phyloP scores from a whole-genome alignment of 2,113 vertebrate genomes.

The Artemisiospiza belli region DNA sequence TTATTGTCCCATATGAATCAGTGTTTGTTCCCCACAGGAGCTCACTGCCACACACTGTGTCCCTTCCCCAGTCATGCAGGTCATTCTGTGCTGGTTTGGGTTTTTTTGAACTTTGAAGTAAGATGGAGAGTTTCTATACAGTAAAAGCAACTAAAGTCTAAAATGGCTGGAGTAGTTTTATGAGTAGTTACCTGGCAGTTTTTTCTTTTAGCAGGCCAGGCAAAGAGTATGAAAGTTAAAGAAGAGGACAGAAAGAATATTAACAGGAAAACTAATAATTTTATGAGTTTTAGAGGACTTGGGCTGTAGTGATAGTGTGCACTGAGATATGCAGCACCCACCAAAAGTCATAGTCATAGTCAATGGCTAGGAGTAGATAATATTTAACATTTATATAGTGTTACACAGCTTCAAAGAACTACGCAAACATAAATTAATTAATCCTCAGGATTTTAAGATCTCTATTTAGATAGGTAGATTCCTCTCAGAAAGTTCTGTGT shows the following conservation, averaged over 20 bases:
- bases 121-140: not conserved
- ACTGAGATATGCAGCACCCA: not conserved
- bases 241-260: not conserved
- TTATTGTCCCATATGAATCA: not conserved
- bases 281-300: not conserved
- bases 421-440: slow-evolving; percentile 38
- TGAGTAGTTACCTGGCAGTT: not conserved
- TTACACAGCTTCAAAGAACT: slow-evolving; percentile 15
- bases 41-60: not conserved
- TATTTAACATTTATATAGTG: slow-evolving; percentile 4
- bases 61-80: not conserved
- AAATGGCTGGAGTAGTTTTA: not conserved
- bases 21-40: not conserved
- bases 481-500: not conserved
- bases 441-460: slow-evolving; percentile 39
- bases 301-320: not conserved
- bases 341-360: not conserved
- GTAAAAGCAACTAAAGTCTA: not conserved
- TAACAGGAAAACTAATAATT: not conserved
- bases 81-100: not conserved
- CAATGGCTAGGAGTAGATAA: slow-evolving; percentile 6
- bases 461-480: slow-evolving; percentile 19
- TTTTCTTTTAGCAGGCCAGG: not conserved
- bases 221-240: not conserved
- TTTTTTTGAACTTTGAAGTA: not conserved